Conservation (phyloP, 2,113 vertebrate genomes). For the Calyptommatus sinebrachiatus region DNA sequence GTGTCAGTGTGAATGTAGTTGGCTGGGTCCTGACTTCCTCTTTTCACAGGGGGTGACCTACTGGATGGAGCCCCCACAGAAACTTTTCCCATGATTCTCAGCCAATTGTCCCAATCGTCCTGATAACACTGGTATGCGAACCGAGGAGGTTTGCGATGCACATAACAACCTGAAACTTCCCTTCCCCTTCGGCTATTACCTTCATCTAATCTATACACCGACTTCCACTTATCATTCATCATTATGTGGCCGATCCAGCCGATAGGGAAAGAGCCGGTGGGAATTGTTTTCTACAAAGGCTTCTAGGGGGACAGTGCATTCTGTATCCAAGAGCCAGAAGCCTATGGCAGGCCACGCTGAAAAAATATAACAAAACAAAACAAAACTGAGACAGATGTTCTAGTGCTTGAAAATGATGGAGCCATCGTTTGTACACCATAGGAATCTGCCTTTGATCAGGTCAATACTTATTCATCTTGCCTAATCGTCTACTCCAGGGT, state of each 20-base stretch:
- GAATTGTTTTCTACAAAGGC: slow-evolving; percentile 9
- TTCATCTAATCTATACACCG: slow-evolving; percentile 8
- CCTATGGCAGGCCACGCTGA: not conserved
- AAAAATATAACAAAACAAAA: not conserved
- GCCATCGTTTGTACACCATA: not conserved
- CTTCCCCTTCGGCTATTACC: slow-evolving; percentile 1
- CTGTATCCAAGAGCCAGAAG: slow-evolving; percentile 18
- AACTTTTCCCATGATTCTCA: slow-evolving; percentile 27
- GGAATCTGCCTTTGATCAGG: not conserved
- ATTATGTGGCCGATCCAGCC: not conserved
- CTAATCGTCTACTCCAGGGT: not conserved
- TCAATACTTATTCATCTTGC: not conserved
- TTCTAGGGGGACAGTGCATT: not conserved
- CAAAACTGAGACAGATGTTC: not conserved
- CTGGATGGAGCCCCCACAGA: slow-evolving; percentile 27
- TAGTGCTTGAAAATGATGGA: not conserved
- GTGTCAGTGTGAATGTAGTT: not conserved
- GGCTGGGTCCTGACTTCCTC: not conserved
- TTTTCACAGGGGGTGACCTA: slow-evolving; percentile 3
- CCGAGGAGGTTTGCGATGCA: not conserved
- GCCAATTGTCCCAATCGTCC: slow-evolving; percentile 26
- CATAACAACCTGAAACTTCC: slow-evolving; percentile 16
- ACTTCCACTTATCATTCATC: slow-evolving; percentile 18
- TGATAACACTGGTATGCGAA: slow-evolving; percentile 29
- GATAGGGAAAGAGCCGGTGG: not conserved